Base-by-base conservation (phyloP, 2,113 vertebrate genomes). In the Oenanthe oenanthe region DNA sequence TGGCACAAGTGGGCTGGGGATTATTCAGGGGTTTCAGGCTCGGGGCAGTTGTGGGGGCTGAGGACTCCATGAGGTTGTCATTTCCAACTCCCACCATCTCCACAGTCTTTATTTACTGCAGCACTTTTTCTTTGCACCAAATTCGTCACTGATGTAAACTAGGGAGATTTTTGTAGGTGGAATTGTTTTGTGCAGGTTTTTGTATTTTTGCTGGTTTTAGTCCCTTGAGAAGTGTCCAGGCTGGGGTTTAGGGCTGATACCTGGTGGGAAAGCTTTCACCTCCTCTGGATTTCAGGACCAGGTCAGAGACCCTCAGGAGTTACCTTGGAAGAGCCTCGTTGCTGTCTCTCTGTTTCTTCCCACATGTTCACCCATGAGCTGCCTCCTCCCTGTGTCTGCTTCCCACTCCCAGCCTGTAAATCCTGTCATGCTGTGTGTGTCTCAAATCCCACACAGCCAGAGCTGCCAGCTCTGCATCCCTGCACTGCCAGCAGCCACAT, bases 361-460 rank as follows among this genome's bases (percentile, higher is more conserved):
- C 43, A 77, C 85, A 4, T 7, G 0, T 32, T 88, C 51, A 34
- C 51, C 76, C 70, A 9, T 34, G 42, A 93, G 65, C 83, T 53
- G n/a, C 85, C 68, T 88, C 43, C 60, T 90, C 56, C 40, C 38
- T 0, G 0, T 38, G 34, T 70, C 71, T 58, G 51, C 66, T 66
- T 91, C 91, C 79, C 76, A 29, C 85, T 77, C 10, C 6, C 63
- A 91, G 79, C 61, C 79, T 67, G 58, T 34, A 42, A 50, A 34
- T 18, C 13, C 13, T 24, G 40, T 72, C 83, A 2, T 8, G 40
- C 85, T 10, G 26, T n/a, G 85, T 74, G 74, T 40, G 14, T 79
- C 79, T 82, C 20, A 12, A 25, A 85, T 73, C 88, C 91, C 68
- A 78, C 94, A 10, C 34, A 67, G 62, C 29, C 94, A 38, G 40